Evolutionary conservation across 2,113 vertebrate genomes (phyloP).

Genomic region (Xiphophorus maculatus): DNA sequence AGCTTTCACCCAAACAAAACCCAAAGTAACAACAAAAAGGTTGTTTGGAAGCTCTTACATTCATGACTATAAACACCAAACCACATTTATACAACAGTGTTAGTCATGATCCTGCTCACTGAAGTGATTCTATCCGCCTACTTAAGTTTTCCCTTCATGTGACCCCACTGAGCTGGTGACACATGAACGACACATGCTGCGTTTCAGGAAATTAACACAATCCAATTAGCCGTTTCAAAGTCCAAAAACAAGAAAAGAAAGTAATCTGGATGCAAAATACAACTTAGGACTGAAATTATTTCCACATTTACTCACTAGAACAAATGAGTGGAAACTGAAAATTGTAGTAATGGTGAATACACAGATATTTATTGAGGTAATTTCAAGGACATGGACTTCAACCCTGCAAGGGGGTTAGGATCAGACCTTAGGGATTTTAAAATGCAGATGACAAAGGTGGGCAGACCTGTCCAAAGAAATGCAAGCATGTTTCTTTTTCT

Average conservation of each 20-base stretch:
- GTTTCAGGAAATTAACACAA: constrained; percentile 42
- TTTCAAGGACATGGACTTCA: neutral
- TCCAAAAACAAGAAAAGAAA: constrained; percentile 28
- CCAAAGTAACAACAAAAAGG: neutral
- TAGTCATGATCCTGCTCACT: neutral
- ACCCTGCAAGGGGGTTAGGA: no score
- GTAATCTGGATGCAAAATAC: constrained; percentile 17
- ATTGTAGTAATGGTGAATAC: neutral
- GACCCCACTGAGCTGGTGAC: constrained; percentile 24
- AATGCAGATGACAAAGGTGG: no score
- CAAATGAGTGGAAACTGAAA: neutral
- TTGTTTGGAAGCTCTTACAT: neutral
- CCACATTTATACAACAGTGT: neutral
- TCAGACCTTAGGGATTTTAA: no score
- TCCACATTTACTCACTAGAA: neutral
- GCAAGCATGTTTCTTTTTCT: no score
- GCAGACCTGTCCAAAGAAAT: no score
- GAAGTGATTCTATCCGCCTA: constrained; percentile 5
- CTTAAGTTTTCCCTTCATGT: constrained; percentile 35
- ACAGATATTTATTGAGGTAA: neutral
- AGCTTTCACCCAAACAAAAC: neutral
- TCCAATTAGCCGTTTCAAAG: constrained; percentile 37
- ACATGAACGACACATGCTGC: constrained; percentile 4
- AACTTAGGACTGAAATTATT: neutral
- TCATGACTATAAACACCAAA: neutral